Evolutionary conservation across 2,797 vertebrate species (phyloP), one percentile per base, ranked within the genome.

Genomic region (Poecilia velifera): DNA sequence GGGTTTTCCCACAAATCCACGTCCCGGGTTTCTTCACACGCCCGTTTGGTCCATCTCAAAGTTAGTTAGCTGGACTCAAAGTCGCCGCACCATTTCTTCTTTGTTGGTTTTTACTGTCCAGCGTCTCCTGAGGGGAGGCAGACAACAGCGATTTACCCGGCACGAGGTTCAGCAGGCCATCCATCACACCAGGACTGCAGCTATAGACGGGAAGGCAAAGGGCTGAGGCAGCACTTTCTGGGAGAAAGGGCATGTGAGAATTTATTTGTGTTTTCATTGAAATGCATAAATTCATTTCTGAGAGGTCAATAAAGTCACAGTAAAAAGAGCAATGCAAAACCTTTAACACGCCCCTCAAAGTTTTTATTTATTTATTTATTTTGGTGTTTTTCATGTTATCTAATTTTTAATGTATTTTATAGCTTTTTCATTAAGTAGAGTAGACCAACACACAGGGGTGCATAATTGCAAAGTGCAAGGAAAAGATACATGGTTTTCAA

Each of bases 101-200:
- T 74, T 73, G 84, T 73, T 76, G 82, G 87, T 78, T 81, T 82
- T 74, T 53, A 3, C 73, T 82, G 80, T 88, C 77, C 49, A 66
- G 82, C 20, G 57, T 86, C 88, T 73, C 88, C 78, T 4, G 59
- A 81, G 83, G 76, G 76, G 53, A 79, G 70, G 79, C 82, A 73
- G 80, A 66, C 82, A 84, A 77, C 78, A 87, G 75, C 73, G 87
- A 47, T 80, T 68, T 79, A 83, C 76, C 83, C 86, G 73, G 81
- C 87, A 78, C 3, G 72, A 76, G 76, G 79, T 85, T 86, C 87
- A 87, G 88, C 72, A 87, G 79, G 57, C 78, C 77, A 90, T 90
- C 83, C 84, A 81, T 91, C 92, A 89, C 73, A 71, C 70, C 49
- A 73, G 66, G 77, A 73, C 72, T 41, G 74, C 84, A 85, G 76